Evolutionary conservation across 2,113 vertebrate genomes (phyloP).

Genomic region (Centropus bengalensis): DNA sequence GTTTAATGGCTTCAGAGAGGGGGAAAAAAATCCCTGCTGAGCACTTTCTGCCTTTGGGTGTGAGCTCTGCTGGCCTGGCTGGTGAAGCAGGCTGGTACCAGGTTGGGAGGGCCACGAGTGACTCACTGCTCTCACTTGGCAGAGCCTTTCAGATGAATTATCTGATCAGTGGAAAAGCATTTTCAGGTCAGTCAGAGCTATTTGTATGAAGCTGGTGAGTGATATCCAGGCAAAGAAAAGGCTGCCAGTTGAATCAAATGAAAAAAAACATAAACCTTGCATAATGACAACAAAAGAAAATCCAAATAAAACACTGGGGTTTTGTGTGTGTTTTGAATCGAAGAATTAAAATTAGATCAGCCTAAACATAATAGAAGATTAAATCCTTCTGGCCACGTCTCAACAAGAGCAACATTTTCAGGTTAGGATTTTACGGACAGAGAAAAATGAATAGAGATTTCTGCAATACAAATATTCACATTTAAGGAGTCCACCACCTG

Average conservation of each 20-base stretch:
- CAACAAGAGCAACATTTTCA: background rate
- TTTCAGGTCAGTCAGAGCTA: conserved; percentile 18
- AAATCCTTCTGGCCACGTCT: background rate
- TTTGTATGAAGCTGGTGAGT: background rate
- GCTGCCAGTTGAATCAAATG: background rate
- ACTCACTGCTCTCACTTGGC: conserved; percentile 25
- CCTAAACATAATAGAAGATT: background rate
- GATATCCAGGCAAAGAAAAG: background rate
- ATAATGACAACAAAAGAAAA: background rate
- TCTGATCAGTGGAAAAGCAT: background rate
- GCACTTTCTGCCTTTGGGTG: background rate
- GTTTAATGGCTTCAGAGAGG: background rate
- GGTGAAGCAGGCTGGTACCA: background rate
- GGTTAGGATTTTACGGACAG: background rate
- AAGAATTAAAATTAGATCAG: background rate
- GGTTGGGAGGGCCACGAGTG: background rate
- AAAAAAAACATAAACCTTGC: background rate
- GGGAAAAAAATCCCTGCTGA: background rate
- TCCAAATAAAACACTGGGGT: background rate
- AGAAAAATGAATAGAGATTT: background rate
- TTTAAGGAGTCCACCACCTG: background rate
- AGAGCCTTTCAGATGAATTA: background rate
- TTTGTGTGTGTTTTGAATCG: background rate
- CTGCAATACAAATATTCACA: background rate
- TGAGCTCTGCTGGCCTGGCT: background rate